Evolutionary conservation across 2,888 invertebrate species (phyloP).

Genomic region (Macaria liturata): DNA sequence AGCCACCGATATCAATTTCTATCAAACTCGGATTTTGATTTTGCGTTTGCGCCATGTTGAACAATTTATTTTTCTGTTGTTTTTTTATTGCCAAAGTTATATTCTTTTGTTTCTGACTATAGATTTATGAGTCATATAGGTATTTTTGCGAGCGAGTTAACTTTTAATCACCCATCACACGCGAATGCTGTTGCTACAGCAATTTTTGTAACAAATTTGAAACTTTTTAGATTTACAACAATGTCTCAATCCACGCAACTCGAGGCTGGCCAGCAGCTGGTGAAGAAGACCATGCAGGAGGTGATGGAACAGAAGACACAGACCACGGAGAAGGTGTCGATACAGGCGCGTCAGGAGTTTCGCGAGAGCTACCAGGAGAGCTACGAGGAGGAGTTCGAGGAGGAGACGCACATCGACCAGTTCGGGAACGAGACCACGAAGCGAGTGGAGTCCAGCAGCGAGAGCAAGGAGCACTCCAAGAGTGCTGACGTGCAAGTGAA

Average conservation of each 20-base stretch:
- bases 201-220: constrained; percentile 26
- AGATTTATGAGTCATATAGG: constrained; percentile 12
- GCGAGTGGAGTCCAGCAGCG: constrained; percentile 73
- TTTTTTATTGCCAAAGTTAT: constrained; percentile 33
- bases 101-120: constrained; percentile 26
- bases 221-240: constrained; percentile 50
- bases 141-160: constrained; percentile 12
- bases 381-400: constrained; percentile 78
- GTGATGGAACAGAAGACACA: constrained; percentile 64
- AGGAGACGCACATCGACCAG: constrained; percentile 75
- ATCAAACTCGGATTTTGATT: constrained; percentile 56
- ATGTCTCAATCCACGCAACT: constrained; percentile 73
- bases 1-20: constrained; percentile 67
- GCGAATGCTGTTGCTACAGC: not conserved
- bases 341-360: constrained; percentile 79
- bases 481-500: constrained; percentile 79
- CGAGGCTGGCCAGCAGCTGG: constrained; percentile 73
- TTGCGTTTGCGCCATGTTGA: constrained; percentile 53
- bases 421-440: constrained; percentile 74
- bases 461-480: constrained; percentile 76
- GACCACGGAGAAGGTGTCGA: constrained; percentile 68
- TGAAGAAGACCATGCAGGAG: constrained; percentile 77
- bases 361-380: constrained; percentile 74
- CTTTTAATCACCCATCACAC: constrained; percentile 7
- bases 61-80: constrained; percentile 46